Base-by-base conservation (phyloP, 2,113 vertebrate species). In the Colinus virginianus region DNA sequence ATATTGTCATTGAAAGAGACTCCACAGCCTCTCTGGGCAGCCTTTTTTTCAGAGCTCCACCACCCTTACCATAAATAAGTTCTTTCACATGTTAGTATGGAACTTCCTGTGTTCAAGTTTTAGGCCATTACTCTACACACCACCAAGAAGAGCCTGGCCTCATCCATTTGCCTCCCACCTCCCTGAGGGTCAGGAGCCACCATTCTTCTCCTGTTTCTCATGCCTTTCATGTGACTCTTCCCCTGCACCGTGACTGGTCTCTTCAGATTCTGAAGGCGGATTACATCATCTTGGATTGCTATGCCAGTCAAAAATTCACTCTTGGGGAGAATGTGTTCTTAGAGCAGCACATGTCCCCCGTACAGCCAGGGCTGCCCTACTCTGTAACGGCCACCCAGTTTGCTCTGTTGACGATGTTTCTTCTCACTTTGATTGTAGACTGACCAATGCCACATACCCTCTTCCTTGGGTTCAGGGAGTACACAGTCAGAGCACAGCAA, bases 361-460 rank as follows among this genome's bases (percentile, higher is more conserved):
- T 36, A 36, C 3, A 3, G 36, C 36, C 36, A 34, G 21, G 56
- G n/a, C 12, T 7, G 2, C 61, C 38, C 10, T 40, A 18, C 7
- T 32, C 46, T 56, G 18, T 21, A 71, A 42, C 0, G 2, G 46
- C 53, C 76, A 15, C 30, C 5, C 9, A 18, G 14, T 56, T 78
- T 64, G 4, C 34, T 56, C 9, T 6, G 3, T 10, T 26, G 51
- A 9, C 6, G 43, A 32, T 36, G 43, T 84, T 74, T 42, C 7
- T 0, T 45, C 14, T 11, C 13, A 4, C 28, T 17, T 51, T 64
- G 28, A 23, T 28, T 26, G 13, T 6, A 30, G 55, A 30, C 9
- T n/a, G 1, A 0, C 1, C 46, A 16, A 7, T 72, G 5, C 26
- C 2, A 1, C 25, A 11, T 1, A 19, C 6, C 6, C 21, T 8